phyloP scores from a whole-genome alignment of 2,113 vertebrate genomes.

The Pteronura brasiliensis region DNA sequence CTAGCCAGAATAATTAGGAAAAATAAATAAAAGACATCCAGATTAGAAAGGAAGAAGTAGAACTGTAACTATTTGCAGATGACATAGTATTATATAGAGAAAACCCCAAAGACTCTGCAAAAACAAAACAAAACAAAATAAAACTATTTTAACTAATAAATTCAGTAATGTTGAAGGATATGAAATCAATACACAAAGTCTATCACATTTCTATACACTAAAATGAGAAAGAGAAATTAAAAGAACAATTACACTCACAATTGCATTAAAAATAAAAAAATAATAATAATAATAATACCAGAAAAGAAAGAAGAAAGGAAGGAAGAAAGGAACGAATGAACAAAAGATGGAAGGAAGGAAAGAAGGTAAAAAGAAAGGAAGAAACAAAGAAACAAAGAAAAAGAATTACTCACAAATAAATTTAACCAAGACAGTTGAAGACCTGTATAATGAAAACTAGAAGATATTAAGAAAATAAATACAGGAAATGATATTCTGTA shows the following conservation, averaged over 20 bases:
- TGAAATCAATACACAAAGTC: neutral
- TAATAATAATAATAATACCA: neutral
- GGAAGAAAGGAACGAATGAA: too few relatives aligned
- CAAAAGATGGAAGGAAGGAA: too few relatives aligned
- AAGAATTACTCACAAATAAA: too few relatives aligned
- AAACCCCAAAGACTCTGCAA: neutral
- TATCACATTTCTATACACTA: neutral
- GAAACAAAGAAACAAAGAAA: too few relatives aligned
- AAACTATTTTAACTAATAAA: neutral
- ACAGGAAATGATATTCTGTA: neutral
- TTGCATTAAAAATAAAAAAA: neutral
- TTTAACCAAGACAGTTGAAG: neutral
- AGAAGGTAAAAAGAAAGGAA: too few relatives aligned
- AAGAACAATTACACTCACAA: neutral
- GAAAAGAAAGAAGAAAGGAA: neutral
- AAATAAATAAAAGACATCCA: neutral
- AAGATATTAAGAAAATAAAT: neutral
- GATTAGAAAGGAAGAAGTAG: neutral
- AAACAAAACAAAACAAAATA: too few relatives aligned
- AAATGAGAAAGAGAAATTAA: neutral
- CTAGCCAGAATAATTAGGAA: neutral
- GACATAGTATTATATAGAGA: neutral
- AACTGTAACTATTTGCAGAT: neutral
- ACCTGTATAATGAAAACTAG: neutral
- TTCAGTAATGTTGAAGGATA: neutral